Conservation (phyloP, 2,888 invertebrate genomes). For the Drosophila tanythrix region DNA sequence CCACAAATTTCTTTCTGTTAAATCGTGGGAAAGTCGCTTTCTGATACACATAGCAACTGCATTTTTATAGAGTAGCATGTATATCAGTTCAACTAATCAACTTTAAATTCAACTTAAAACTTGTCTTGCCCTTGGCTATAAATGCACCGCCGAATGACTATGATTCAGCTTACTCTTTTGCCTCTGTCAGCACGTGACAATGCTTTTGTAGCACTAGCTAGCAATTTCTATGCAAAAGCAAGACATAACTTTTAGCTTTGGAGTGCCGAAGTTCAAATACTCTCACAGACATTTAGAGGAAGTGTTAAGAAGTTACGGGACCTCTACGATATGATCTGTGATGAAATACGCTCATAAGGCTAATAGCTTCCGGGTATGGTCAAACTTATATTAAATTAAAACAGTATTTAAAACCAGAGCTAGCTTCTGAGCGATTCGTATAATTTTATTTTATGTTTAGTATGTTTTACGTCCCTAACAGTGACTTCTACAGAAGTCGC, state of each 20-base stretch:
- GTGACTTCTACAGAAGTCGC: background rate
- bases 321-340: background rate
- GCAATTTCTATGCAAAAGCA: background rate
- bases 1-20: background rate
- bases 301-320: background rate
- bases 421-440: too few relatives aligned
- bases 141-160: background rate
- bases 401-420: background rate
- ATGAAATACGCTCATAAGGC: background rate
- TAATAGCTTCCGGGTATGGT: background rate
- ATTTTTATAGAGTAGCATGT: background rate
- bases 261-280: background rate
- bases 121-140: background rate
- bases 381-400: background rate
- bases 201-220: background rate
- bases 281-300: background rate
- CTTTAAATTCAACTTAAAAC: background rate
- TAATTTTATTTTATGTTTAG: too few relatives aligned
- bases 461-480: too few relatives aligned
- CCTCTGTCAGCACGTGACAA: background rate
- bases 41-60: background rate
- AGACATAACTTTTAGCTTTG: background rate
- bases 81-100: background rate
- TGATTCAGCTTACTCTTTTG: background rate
- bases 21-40: slow-evolving; percentile 26